These are phyloP conservation scores for Peromyscus californicus DNA, from an alignment of 2,113 vertebrate genomes.

Conservation along the genomic window DNA sequence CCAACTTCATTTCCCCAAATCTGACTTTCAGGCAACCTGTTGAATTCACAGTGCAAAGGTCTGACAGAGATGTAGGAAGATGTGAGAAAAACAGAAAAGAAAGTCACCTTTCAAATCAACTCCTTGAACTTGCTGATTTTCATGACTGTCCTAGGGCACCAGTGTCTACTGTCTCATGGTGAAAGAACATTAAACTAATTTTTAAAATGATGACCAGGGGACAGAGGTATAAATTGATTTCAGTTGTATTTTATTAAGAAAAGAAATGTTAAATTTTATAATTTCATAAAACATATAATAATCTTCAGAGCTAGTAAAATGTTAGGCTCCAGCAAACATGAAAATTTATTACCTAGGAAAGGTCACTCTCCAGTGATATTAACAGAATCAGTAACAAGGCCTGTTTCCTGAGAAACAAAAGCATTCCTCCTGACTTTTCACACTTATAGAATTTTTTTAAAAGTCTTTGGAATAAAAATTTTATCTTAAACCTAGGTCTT, in stretches of 20 bases:
- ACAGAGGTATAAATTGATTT: slow-evolving; percentile 14
- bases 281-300: slow-evolving; percentile 47
- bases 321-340: slow-evolving; percentile 55
- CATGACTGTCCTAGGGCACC: accelerated
- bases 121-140: not conserved
- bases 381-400: slow-evolving; percentile 27
- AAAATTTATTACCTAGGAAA: slow-evolving; percentile 63
- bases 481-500: not conserved
- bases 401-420: slow-evolving; percentile 9
- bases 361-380: slow-evolving; percentile 62
- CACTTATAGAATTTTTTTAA: not conserved
- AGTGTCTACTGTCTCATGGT: not conserved
- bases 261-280: slow-evolving; percentile 37
- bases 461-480: slow-evolving; percentile 18
- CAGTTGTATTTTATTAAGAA: slow-evolving; percentile 55
- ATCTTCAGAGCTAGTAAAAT: slow-evolving; percentile 25
- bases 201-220: not conserved
- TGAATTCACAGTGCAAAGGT: not conserved
- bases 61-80: not conserved
- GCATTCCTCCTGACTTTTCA: slow-evolving; percentile 48
- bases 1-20: not conserved
- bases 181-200: not conserved
- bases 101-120: not conserved
- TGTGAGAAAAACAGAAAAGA: not conserved
- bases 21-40: not conserved